These are phyloP conservation scores for Crepidodera aurea DNA, from an alignment of 2,888 invertebrate genomes.

Conservation along the genomic window DNA sequence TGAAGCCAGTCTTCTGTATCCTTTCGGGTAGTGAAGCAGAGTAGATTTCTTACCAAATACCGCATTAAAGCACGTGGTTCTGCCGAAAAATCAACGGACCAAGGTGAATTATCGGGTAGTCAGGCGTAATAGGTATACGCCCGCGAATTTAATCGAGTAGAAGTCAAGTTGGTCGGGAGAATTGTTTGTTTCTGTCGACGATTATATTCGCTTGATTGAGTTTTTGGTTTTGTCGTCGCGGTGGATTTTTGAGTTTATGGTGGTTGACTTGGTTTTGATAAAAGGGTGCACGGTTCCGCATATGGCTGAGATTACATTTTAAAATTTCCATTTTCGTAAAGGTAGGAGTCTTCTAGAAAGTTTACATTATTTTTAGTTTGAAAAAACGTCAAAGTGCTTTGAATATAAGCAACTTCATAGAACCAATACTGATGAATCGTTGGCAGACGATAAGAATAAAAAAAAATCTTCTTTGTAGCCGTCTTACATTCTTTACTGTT, in stretches of 20 bases:
- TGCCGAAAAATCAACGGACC: slow-evolving; percentile 56
- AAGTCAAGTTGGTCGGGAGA: slow-evolving; percentile 39
- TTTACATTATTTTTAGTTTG: too few relatives aligned
- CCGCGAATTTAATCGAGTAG: slow-evolving; percentile 53
- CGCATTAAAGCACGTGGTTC: slow-evolving; percentile 57
- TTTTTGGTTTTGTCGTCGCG: slow-evolving; percentile 31
- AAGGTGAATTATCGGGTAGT: slow-evolving; percentile 58
- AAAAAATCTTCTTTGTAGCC: too few relatives aligned
- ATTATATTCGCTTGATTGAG: slow-evolving; percentile 33
- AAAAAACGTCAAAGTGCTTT: too few relatives aligned
- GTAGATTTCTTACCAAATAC: slow-evolving; percentile 48
- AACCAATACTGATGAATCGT: too few relatives aligned
- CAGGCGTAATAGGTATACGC: slow-evolving; percentile 58
- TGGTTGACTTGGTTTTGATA: slow-evolving; percentile 12
- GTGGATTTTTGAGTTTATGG: slow-evolving; percentile 21
- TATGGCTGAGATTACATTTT: slow-evolving; percentile 4
- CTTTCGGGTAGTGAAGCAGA: slow-evolving; percentile 60
- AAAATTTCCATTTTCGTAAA: slow-evolving; percentile 11
- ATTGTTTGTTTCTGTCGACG: slow-evolving; percentile 37
- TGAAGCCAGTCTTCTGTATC: slow-evolving; percentile 60
- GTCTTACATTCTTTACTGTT: too few relatives aligned
- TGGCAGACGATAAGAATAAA: too few relatives aligned
- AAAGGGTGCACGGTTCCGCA: slow-evolving; percentile 10
- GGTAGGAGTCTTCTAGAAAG: too few relatives aligned
- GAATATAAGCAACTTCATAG: too few relatives aligned